Evolutionary conservation across 2,113 vertebrate species (phyloP).

Genomic region (Indicator maculatus): DNA sequence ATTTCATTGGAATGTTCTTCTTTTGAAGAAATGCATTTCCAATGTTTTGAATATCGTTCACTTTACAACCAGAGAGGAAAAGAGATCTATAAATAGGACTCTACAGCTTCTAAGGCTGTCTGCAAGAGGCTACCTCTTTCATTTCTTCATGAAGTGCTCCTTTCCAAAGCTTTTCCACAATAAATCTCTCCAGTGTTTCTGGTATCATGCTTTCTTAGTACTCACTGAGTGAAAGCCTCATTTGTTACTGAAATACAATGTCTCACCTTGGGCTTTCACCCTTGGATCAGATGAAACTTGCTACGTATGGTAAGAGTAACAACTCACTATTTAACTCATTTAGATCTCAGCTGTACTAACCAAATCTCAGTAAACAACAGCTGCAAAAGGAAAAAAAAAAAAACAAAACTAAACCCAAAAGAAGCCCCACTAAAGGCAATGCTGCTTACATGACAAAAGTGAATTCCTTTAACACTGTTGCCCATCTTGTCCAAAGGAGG

Average conservation of each 20-base stretch:
- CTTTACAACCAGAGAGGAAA: background rate
- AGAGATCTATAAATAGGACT: background rate
- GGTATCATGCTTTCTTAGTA: background rate
- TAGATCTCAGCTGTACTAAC: background rate
- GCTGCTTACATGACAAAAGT: constrained; percentile 93
- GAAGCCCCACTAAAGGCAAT: background rate
- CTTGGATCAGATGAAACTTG: background rate
- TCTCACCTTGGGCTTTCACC: background rate
- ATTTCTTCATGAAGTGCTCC: background rate
- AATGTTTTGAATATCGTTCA: background rate
- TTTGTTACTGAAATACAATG: background rate
- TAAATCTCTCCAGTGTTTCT: background rate
- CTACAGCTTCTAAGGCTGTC: background rate
- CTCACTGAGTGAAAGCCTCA: background rate
- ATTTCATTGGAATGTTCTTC: background rate
- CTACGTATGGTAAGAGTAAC: background rate
- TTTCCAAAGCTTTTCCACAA: background rate
- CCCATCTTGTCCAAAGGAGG: constrained; percentile 97
- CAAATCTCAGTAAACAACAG: background rate
- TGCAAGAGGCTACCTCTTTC: background rate
- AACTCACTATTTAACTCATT: background rate
- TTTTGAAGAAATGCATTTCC: background rate
- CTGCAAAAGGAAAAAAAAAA: background rate
- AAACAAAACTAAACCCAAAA: background rate
- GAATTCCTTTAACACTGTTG: constrained; percentile 97